Conservation (phyloP, 2,888 invertebrate species). For the Agrotis exclamationis region DNA sequence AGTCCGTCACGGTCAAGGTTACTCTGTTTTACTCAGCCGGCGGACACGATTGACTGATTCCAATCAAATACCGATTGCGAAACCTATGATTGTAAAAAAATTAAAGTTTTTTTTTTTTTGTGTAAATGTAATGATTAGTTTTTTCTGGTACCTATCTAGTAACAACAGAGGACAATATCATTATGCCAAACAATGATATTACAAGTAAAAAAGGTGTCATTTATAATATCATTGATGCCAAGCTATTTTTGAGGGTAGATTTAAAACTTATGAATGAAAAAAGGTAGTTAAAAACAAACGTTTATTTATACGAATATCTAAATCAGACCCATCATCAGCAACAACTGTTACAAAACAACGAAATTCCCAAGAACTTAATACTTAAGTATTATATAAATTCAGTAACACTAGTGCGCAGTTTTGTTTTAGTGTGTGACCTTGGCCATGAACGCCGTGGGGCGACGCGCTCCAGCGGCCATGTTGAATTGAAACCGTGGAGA, state of each 20-base stretch:
- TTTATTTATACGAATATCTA: conserved; percentile 1
- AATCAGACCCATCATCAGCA: conserved; percentile 13
- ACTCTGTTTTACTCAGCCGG: conserved; percentile 73
- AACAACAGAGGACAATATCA: neutral
- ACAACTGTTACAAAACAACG: conserved; percentile 45
- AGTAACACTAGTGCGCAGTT: conserved; percentile 82
- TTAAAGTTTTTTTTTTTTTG: conserved; percentile 2
- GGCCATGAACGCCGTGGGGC: conserved; percentile 88
- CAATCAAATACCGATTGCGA: conserved; percentile 70
- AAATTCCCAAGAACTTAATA: conserved; percentile 58
- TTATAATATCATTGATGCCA: too few relatives aligned
- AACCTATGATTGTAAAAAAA: conserved; percentile 38
- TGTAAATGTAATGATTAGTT: neutral
- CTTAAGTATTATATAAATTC: conserved; percentile 63
- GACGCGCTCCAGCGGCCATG: conserved; percentile 87
- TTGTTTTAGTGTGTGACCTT: conserved; percentile 88
- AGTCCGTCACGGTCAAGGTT: conserved; percentile 86
- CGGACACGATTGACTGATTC: conserved; percentile 75
- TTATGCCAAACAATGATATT: neutral
- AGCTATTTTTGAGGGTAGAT: neutral
- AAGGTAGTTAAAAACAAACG: neutral
- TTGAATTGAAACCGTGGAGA: conserved; percentile 83
- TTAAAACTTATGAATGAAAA: conserved; percentile 10
- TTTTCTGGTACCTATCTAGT: neutral
- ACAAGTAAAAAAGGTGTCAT: too few relatives aligned